Conservation (phyloP, 2,113 vertebrate genomes). For the Theropithecus gelada region DNA sequence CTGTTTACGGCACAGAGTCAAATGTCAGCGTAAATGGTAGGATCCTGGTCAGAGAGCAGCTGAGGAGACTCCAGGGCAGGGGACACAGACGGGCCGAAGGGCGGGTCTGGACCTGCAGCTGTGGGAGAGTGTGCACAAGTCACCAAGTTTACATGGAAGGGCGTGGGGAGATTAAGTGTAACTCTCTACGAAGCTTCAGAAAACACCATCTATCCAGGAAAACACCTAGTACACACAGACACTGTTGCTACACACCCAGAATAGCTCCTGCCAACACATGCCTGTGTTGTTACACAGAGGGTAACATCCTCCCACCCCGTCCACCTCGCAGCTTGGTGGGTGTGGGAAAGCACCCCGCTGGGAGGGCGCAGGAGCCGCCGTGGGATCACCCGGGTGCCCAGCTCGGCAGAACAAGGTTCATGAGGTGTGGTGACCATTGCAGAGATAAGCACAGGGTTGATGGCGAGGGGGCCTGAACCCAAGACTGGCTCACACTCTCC, state of each 20-base stretch:
- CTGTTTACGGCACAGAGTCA: neutral
- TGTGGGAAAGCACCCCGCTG: neutral
- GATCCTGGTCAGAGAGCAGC: neutral
- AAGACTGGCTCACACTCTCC: neutral
- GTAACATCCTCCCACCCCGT: neutral
- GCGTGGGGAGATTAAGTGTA: fast-evolving
- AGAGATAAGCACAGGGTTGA: neutral
- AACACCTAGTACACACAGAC: neutral
- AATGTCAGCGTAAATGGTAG: too few relatives aligned
- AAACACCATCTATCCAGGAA: neutral
- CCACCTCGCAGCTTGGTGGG: neutral
- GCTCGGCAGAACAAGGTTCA: neutral
- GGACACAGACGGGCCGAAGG: fast-evolving
- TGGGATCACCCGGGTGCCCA: neutral
- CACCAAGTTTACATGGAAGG: neutral
- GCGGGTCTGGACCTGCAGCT: fast-evolving
- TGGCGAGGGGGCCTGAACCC: neutral
- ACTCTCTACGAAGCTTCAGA: neutral
- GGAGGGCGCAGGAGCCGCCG: too few relatives aligned
- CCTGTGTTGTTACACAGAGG: neutral
- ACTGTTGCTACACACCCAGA: fast-evolving
- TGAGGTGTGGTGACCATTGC: too few relatives aligned
- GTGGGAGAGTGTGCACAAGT: neutral
- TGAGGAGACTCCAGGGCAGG: neutral
- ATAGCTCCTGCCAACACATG: neutral